Percentiles rank a stretch among this genome's conserved stretches.
phyloP scores from a whole-genome alignment of 1,140 invertebrate genomes.

The Hesperophylax magnus region DNA sequence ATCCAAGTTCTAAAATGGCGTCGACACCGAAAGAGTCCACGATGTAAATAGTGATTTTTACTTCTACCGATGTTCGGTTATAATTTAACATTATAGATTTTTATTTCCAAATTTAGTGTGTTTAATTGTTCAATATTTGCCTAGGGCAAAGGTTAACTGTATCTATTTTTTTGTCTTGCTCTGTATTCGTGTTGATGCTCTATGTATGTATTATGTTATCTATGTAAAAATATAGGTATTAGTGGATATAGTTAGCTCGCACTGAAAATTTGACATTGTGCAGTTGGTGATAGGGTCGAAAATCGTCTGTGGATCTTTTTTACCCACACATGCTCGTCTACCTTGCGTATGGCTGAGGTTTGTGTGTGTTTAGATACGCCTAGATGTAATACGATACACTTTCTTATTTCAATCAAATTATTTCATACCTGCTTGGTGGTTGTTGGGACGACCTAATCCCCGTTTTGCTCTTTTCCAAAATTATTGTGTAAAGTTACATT shows the following conservation, averaged over 20 bases:
- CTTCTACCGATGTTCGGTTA: neutral
- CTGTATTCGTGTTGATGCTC: conserved; percentile 16
- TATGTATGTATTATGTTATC: conserved; percentile 33
- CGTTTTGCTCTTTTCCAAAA: no score
- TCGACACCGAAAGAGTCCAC: conserved; percentile 34
- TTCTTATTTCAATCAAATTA: conserved; percentile 47
- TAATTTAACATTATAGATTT: neutral
- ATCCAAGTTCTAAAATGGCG: conserved; percentile 46
- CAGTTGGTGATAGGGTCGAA: neutral
- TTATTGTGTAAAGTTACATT: no score
- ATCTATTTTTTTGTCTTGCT: conserved; percentile 26
- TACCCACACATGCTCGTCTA: neutral
- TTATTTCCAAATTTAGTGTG: neutral
- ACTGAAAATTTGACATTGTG: conserved; percentile 27
- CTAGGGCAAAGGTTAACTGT: conserved; percentile 21
- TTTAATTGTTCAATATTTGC: neutral
- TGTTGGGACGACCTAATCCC: no score
- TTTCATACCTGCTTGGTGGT: conserved; percentile 3
- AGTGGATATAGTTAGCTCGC: conserved; percentile 25
- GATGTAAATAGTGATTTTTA: conserved; percentile 47
- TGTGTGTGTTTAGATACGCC: conserved; percentile 37
- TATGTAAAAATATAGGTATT: conserved; percentile 36
- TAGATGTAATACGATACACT: conserved; percentile 50
- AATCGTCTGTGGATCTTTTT: conserved; percentile 5
- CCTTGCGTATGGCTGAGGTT: neutral